Conservation (phyloP, 2,888 invertebrate genomes). For the Hirudinaria manillensis region DNA sequence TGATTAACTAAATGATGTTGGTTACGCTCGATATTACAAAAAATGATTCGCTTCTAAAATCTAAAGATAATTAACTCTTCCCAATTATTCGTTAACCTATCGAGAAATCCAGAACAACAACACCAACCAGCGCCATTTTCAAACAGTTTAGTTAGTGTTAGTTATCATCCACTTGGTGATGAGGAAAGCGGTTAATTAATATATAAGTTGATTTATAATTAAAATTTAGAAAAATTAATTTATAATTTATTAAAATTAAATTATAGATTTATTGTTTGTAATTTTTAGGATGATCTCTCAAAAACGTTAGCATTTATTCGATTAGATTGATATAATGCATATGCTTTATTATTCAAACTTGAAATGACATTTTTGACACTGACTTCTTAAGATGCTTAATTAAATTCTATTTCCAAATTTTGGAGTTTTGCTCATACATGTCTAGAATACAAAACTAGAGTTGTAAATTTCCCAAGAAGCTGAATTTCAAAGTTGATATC, state of each 20-base stretch:
- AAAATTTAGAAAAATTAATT: not conserved
- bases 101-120: no score
- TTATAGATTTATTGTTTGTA: not conserved
- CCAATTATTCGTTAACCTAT: no score
- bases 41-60: not conserved
- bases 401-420: not conserved
- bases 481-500: no score
- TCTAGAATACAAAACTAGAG: no score
- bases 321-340: no score
- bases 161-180: not conserved
- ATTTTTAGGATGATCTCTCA: not conserved
- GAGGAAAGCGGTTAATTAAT: not conserved
- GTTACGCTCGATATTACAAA: not conserved
- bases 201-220: not conserved
- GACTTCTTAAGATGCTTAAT: not conserved
- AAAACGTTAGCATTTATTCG: not conserved
- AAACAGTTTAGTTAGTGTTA: not conserved
- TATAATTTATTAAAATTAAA: not conserved
- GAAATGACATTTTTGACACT: not conserved
- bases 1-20: not conserved
- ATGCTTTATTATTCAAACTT: no score
- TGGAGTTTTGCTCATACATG: no score
- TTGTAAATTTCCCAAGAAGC: no score
- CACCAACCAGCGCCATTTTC: slow-evolving; percentile 20
- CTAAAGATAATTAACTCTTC: not conserved